Conservation (phyloP, 2,113 vertebrate genomes). For the human region DNA sequence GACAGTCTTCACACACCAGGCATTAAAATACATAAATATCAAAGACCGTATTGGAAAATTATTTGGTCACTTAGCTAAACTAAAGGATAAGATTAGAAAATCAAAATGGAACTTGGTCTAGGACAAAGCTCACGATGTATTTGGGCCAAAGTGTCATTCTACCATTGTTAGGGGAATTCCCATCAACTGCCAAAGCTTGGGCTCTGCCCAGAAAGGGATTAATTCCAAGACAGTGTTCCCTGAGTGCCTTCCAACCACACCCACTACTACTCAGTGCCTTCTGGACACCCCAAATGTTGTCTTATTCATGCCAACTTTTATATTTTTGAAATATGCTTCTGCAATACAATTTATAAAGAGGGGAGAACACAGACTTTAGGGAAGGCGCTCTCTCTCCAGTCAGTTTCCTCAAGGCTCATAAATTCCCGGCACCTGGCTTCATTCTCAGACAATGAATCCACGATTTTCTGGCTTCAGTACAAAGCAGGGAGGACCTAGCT, state of each 20-base stretch:
- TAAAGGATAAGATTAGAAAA: background rate
- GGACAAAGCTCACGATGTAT: background rate
- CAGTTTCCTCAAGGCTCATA: background rate
- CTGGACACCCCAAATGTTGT: background rate
- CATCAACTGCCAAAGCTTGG: background rate
- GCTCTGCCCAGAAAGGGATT: background rate
- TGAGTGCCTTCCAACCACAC: background rate
- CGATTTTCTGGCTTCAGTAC: background rate
- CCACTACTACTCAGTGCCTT: background rate
- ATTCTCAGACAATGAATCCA: background rate
- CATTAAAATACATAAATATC: background rate
- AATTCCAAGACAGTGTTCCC: background rate
- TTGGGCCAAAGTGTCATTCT: background rate
- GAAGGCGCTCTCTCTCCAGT: background rate
- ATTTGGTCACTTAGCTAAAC: background rate
- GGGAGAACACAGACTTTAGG: background rate
- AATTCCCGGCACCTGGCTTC: background rate
- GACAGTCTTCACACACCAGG: background rate
- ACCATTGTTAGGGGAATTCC: background rate
- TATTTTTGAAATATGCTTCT: background rate
- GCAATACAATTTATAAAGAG: background rate
- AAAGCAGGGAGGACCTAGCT: background rate
- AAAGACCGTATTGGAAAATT: background rate
- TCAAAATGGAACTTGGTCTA: background rate
- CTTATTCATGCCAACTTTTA: background rate